Evolutionary conservation across 37 sponge, comb jelly and placozoan genomes (phyloP).

Genomic region (Theonella swinhoei): DNA sequence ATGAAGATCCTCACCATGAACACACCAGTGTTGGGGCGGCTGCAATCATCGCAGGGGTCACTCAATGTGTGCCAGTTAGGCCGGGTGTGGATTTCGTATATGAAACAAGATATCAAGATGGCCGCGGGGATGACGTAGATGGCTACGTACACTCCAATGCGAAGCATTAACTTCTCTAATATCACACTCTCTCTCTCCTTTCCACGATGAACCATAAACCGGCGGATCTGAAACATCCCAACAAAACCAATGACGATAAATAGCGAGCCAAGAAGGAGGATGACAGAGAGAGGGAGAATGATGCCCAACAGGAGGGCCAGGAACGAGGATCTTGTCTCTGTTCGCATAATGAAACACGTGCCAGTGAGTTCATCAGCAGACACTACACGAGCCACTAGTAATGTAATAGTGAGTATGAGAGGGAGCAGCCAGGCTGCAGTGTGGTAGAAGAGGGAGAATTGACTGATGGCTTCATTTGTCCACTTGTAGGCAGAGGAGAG

Average conservation of each 20-base stretch:
- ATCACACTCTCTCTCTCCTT: conserved; percentile 55
- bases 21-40: conserved; percentile 44
- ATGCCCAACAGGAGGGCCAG: conserved; percentile 64
- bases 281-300: conserved; percentile 65
- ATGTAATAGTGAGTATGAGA: conserved; percentile 62
- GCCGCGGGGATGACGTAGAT: conserved; percentile 86
- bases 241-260: conserved; percentile 73
- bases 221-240: conserved; percentile 45
- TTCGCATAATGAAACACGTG: conserved; percentile 69
- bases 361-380: conserved; percentile 81
- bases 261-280: conserved; percentile 41
- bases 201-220: conserved; percentile 46
- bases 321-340: conserved; percentile 29
- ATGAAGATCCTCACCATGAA: conserved; percentile 68
- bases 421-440: conserved; percentile 77
- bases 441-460: conserved; percentile 76
- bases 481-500: conserved; percentile 83
- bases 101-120: conserved; percentile 74
- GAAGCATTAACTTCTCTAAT: conserved; percentile 86
- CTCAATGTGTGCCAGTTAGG: conserved; percentile 46
- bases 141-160: conserved; percentile 87
- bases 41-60: conserved; percentile 26
- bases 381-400: conserved; percentile 56
- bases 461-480: conserved; percentile 85
- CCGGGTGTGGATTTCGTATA: conserved; percentile 64